Conservation (phyloP, 2,888 invertebrate genomes). For the Beris chalybata region DNA sequence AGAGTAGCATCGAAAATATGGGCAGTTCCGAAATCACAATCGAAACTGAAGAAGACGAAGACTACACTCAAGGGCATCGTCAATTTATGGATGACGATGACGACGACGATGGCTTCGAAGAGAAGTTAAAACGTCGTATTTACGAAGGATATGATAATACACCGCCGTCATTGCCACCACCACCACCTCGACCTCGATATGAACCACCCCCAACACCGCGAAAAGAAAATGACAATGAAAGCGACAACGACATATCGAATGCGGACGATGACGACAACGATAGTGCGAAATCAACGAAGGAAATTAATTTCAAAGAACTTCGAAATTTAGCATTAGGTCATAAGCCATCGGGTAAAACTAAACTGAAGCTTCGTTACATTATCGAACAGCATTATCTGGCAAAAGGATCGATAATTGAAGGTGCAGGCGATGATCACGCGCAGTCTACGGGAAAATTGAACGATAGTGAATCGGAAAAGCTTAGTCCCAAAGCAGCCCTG, state of each 20-base stretch:
- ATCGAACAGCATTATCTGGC: constrained; percentile 51
- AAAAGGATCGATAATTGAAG: constrained; percentile 50
- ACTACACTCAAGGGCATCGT: constrained; percentile 5
- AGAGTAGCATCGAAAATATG: constrained; percentile 9
- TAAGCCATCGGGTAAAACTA: constrained; percentile 44
- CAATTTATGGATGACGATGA: constrained; percentile 31
- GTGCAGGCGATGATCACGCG: constrained; percentile 35
- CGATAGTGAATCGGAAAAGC: constrained; percentile 34
- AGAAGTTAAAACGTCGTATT: constrained; percentile 29
- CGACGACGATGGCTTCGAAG: constrained; percentile 29
- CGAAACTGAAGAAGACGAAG: constrained; percentile 13
- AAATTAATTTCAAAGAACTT: constrained; percentile 52
- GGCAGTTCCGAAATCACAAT: constrained; percentile 11
- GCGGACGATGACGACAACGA: constrained; percentile 17
- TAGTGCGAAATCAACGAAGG: constrained; percentile 41
- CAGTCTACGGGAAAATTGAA: constrained; percentile 34
- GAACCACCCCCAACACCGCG: background rate
- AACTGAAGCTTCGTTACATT: constrained; percentile 50
- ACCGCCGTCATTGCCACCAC: background rate
- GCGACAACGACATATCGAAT: constrained; percentile 7
- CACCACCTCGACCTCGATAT: background rate
- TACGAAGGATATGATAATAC: background rate
- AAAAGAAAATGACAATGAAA: constrained; percentile 22
- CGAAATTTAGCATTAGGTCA: constrained; percentile 50
- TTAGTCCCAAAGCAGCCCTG: constrained; percentile 46